Base-by-base conservation (phyloP, 1,140 invertebrate species). In the Harpegnathos saltator region DNA sequence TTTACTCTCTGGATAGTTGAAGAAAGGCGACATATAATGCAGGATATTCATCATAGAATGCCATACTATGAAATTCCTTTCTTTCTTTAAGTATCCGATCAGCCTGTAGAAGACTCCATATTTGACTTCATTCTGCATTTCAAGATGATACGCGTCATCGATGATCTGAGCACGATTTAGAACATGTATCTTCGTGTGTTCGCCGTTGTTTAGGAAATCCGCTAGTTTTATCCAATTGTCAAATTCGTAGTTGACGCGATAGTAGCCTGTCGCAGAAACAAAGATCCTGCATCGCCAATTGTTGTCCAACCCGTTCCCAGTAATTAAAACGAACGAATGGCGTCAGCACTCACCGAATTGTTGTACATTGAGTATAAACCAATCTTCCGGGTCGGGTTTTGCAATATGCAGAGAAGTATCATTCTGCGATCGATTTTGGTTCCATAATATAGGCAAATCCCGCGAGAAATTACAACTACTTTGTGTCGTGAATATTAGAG, bases 11-110 rank as follows among this genome's bases (percentile, higher is more conserved):
- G 3, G 4, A 9, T 7, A 44, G 3, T 44, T 44, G 38, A 44
- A 44, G 38, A 44, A 44, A 11, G 38, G 38, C 9, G 38, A 44
- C 38, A 44, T 11, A 9, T 44, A 44, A 5, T 3, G 3, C 38
- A 44, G 38, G 38, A 9, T 44, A 11, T 93, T 66, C 7, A 69
- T 19, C 15, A 77, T 75, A 24, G 52, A n/a, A 33, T 94, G 93
- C 56, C 56, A 59, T 26, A 22, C 22, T 24, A 59, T 14, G 14
- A 24, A 26, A 59, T 59, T 24, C 9, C 11, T 59, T 2, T 59
- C 56, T 7, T 3, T 9, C 14, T 24, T 3, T 24, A 59, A 22
- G 3, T 24, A 59, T 1, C 2, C 11, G 1, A 14, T 59, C 3
- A 59, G 4, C 0, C 19, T 9, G 5, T 7, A 22, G n/a, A 58